These are phyloP conservation scores for Tachysurus fulvidraco DNA, from an alignment of 2,113 vertebrate genomes.

Conservation along the genomic window DNA sequence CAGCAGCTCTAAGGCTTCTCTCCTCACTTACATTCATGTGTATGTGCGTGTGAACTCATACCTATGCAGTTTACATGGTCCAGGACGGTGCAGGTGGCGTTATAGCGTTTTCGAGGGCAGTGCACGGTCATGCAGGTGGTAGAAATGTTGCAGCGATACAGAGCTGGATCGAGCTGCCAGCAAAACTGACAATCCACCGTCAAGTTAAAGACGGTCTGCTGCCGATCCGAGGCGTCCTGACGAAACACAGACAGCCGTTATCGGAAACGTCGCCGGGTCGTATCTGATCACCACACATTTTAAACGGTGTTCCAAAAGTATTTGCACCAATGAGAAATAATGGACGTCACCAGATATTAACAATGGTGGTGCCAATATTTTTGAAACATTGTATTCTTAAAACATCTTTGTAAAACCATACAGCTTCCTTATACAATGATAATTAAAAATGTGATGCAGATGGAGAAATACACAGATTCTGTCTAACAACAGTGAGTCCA, in stretches of 20 bases:
- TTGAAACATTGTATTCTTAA: background rate
- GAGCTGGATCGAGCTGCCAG: constrained; percentile 89
- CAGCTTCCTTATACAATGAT: background rate
- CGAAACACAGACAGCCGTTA: background rate
- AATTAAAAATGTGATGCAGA: background rate
- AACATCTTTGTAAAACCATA: background rate
- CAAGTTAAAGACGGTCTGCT: constrained; percentile 80
- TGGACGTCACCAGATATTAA: background rate
- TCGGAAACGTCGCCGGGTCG: background rate
- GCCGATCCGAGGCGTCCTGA: constrained; percentile 76
- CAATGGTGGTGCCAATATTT: background rate
- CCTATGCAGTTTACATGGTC: constrained; percentile 92
- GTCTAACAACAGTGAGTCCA: background rate
- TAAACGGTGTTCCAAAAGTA: background rate
- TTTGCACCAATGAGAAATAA: background rate
- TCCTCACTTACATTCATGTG: background rate
- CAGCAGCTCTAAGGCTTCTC: background rate
- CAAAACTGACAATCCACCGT: constrained; percentile 90
- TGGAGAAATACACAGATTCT: background rate
- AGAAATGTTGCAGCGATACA: constrained; percentile 84
- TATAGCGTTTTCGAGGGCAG: constrained; percentile 86
- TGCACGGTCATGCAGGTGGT: constrained; percentile 90
- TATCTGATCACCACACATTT: background rate
- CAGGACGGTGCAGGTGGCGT: constrained; percentile 82
- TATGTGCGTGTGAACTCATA: constrained; percentile 55